phyloP scores from a whole-genome alignment of 2,888 invertebrate genomes.

The Portevinia maculata region DNA sequence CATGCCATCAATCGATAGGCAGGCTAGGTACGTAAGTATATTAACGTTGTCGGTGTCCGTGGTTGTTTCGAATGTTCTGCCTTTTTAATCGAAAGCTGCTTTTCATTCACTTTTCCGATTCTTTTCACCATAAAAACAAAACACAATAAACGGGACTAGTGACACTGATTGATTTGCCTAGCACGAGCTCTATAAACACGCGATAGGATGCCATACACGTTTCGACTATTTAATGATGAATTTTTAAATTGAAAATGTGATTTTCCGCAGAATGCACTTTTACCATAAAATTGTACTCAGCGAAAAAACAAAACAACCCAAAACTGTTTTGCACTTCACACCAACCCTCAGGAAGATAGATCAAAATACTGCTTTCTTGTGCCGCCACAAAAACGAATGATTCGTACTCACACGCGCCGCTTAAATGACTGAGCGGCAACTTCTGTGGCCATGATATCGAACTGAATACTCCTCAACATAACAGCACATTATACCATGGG shows the following conservation, averaged over 20 bases:
- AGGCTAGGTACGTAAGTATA: slow-evolving; percentile 5
- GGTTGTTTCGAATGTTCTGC: slow-evolving; percentile 43
- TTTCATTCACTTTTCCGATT: slow-evolving; percentile 60
- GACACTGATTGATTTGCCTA: slow-evolving; percentile 66
- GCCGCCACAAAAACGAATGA: slow-evolving; percentile 39
- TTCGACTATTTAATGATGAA: not conserved
- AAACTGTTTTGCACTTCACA: not conserved
- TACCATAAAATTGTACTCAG: not conserved
- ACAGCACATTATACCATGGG: slow-evolving; percentile 47
- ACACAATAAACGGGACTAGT: slow-evolving; percentile 36
- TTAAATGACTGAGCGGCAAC: slow-evolving; percentile 68
- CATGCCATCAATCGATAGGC: slow-evolving; percentile 51
- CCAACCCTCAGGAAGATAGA: slow-evolving; percentile 27
- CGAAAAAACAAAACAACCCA: not conserved
- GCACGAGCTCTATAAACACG: slow-evolving; percentile 27
- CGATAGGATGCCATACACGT: slow-evolving; percentile 19
- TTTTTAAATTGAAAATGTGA: not conserved
- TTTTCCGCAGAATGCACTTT: slow-evolving; percentile 34
- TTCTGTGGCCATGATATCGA: slow-evolving; percentile 62
- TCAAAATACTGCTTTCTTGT: slow-evolving; percentile 10
- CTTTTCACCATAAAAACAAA: slow-evolving; percentile 34
- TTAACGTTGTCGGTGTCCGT: slow-evolving; percentile 32
- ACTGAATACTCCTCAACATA: slow-evolving; percentile 45
- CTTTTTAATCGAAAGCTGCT: slow-evolving; percentile 41
- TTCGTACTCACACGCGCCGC: slow-evolving; percentile 64